Conservation (phyloP, 2,797 vertebrate genomes). For the Kryptolebias ocellatus region DNA sequence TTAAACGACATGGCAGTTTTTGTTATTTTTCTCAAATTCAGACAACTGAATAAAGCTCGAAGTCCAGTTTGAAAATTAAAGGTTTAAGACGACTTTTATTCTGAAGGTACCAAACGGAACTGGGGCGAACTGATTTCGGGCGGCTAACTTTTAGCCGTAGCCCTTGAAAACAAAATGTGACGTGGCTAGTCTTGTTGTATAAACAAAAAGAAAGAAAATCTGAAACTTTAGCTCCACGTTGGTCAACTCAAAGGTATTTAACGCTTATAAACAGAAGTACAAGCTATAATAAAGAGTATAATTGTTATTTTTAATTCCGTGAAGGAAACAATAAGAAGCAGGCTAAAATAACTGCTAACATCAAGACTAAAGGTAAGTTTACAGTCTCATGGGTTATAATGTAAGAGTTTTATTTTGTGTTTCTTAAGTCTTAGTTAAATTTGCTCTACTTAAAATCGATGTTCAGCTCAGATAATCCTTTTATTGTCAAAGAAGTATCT, state of each 20-base stretch:
- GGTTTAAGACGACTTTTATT: slow-evolving; percentile 21
- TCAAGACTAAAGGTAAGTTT: slow-evolving; percentile 43
- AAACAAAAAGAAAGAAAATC: slow-evolving; percentile 3
- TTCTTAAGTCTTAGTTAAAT: not conserved
- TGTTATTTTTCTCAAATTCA: too few species aligned
- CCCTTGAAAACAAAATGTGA: slow-evolving; percentile 62
- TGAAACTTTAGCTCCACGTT: not conserved
- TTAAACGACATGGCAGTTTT: not conserved
- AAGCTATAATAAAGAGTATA: not conserved
- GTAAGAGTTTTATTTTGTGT: not conserved
- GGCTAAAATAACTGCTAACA: slow-evolving; percentile 43
- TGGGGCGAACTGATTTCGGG: rapidly evolving
- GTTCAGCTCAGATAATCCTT: not conserved
- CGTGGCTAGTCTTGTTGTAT: slow-evolving; percentile 65
- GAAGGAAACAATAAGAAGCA: slow-evolving; percentile 1
- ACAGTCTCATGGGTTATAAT: not conserved
- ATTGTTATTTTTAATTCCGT: not conserved
- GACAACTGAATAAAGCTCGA: not conserved
- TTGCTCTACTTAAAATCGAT: not conserved
- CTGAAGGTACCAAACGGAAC: slow-evolving; percentile 13
- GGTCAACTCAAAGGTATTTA: rapidly evolving
- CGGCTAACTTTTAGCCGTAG: not conserved
- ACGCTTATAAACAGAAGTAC: rapidly evolving
- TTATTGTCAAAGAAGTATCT: too few species aligned
- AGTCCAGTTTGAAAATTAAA: rapidly evolving